phyloP scores from a whole-genome alignment of 2,113 vertebrate genomes.

The Tupaia chinensis region DNA sequence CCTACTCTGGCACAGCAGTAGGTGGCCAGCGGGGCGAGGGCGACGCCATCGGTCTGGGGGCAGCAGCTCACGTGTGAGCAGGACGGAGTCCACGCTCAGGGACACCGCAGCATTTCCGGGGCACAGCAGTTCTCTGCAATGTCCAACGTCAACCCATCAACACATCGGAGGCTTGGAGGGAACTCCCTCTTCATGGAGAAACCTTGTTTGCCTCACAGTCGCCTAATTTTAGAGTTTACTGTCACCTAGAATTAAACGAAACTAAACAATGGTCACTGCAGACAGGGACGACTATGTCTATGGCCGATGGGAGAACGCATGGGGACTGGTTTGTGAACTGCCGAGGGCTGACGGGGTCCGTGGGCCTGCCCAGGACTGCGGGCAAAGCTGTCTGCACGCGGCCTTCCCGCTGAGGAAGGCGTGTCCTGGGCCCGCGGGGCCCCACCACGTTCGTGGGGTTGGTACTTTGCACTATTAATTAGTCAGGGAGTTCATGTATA shows the following conservation, averaged over 20 bases:
- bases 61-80: too few species aligned
- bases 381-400: not conserved
- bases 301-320: not conserved
- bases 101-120: not conserved
- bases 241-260: not conserved
- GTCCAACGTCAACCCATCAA: not conserved
- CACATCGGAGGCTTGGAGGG: accelerated
- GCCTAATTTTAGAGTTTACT: not conserved
- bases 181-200: not conserved
- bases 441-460: not conserved
- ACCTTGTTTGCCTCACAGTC: not conserved
- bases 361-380: accelerated
- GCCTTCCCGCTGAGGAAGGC: accelerated
- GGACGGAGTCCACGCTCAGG: too few species aligned
- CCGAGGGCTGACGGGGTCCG: too few species aligned
- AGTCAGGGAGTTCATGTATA: not conserved
- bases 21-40: not conserved
- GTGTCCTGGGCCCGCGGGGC: not conserved
- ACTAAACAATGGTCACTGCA: not conserved
- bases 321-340: not conserved
- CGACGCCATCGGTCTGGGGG: too few species aligned
- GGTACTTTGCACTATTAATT: too few species aligned
- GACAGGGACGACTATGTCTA: too few species aligned
- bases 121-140: not conserved
- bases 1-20: too few species aligned